Evolutionary conservation across 2,797 vertebrate species (phyloP).

Genomic region (Gymnopithys bicolor): DNA sequence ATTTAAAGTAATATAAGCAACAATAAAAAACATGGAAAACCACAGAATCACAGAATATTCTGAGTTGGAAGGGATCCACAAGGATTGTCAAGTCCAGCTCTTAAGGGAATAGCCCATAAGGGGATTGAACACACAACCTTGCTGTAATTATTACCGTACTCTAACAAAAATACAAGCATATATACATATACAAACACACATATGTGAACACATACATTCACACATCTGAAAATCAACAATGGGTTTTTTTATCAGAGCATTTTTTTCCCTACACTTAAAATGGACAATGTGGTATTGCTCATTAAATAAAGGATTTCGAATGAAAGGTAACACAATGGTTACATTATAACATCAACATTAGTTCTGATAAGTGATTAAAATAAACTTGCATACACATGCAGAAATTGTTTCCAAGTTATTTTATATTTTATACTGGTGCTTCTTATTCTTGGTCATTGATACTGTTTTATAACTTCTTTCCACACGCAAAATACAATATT

Average conservation of each 20-base stretch:
- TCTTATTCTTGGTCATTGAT: background rate
- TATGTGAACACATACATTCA: background rate
- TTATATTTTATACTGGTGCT: background rate
- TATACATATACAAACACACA: background rate
- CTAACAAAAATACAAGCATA: background rate
- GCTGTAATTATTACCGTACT: rapidly evolving
- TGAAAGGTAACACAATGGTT: background rate
- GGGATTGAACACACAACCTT: background rate
- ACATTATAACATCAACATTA: background rate
- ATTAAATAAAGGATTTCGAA: background rate
- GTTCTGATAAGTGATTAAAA: background rate
- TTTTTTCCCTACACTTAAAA: background rate
- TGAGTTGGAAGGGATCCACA: background rate
- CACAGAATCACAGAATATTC: background rate
- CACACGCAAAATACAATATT: background rate
- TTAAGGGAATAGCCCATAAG: background rate
- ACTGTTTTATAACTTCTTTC: background rate
- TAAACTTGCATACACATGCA: background rate
- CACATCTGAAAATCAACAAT: background rate
- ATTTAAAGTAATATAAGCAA: background rate
- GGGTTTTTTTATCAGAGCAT: rapidly evolving
- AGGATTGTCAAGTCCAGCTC: rapidly evolving
- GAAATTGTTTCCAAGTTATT: background rate
- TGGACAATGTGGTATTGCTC: background rate
- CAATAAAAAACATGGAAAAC: background rate